phyloP scores from a whole-genome alignment of 2,113 vertebrate species.

The Speoplatyrhinus poulsoni region DNA sequence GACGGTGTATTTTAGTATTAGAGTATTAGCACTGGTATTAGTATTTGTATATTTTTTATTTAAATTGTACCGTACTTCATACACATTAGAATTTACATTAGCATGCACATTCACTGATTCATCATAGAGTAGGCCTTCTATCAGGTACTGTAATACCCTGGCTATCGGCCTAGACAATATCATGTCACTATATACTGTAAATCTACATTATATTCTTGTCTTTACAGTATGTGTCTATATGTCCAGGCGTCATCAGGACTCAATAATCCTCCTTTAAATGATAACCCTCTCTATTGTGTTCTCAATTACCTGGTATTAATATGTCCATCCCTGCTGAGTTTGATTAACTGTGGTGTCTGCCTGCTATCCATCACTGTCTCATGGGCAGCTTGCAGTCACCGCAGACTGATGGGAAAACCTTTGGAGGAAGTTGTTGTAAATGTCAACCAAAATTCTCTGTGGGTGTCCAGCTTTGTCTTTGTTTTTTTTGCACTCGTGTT shows the following conservation, averaged over 20 bases:
- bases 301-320: slow-evolving; percentile 62
- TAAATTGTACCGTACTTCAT: too few relatives aligned
- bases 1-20: too few relatives aligned
- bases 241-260: slow-evolving; percentile 37
- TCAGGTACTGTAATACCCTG: too few relatives aligned
- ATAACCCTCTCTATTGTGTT: slow-evolving; percentile 39
- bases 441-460: slow-evolving; percentile 61
- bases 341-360: slow-evolving; percentile 61
- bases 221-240: not conserved
- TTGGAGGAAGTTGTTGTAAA: slow-evolving; percentile 61
- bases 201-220: not conserved
- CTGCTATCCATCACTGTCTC: slow-evolving; percentile 60
- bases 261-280: slow-evolving; percentile 37
- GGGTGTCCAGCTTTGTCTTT: slow-evolving; percentile 43
- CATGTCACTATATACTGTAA: not conserved
- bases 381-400: slow-evolving; percentile 34
- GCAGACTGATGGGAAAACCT: slow-evolving; percentile 60
- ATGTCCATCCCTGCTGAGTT: slow-evolving; percentile 56
- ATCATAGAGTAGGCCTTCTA: too few relatives aligned
- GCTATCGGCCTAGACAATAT: not conserved
- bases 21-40: too few relatives aligned
- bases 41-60: too few relatives aligned
- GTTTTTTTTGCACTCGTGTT: slow-evolving; percentile 26
- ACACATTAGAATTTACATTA: too few relatives aligned
- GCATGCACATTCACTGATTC: too few relatives aligned